Base-by-base conservation (phyloP, 1,140 invertebrate genomes). In the Matsumurasca onukii region DNA sequence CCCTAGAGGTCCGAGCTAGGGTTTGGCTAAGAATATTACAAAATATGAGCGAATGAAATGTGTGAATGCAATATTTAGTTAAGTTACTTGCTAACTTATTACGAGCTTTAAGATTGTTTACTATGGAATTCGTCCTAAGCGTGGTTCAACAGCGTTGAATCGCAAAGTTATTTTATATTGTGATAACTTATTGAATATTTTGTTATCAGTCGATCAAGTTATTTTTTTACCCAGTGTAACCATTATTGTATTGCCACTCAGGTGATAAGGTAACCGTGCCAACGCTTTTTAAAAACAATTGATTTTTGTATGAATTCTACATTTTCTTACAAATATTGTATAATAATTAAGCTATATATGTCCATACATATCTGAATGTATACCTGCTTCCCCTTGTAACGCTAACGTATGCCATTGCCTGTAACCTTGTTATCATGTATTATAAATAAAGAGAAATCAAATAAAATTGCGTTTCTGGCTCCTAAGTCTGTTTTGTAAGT, bases 261-360 rank as follows among this genome's bases (percentile, higher is more conserved):
- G 25, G 15, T 27, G 24, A 29, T 27, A 12, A 65, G 62, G 62
- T 48, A 65, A 65, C 62, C 62, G 62, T 65, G 62, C 62, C 62
- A 65, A 22, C 62, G 62, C 62, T 65, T 65, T 65, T 65, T 65
- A 65, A 39, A 31, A 65, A 65, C 31, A 59, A 65, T 45, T 65
- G 31, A 65, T 45, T 65, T 65, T 65, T 65, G 62, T 65, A 65
- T 65, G 48, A 65, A 65, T 65, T 65, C 62, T 65, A 65, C 62
- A 65, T 65, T 65, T 65, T 65, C 39, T 63, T 59, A 59, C 55
- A 27, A 27, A 63, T 31, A 20, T 45, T 39, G 39, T 65, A 65
- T 45, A n/a, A n/a, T n/a, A n/a, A n/a, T n/a, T n/a, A 45, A 65
- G 31, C 62, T 65, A 27, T 65, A n/a, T n/a, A 22, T 65, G 62